Evolutionary conservation across 2,113 vertebrate genomes (phyloP).

Genomic region (Theristicus caerulescens): DNA sequence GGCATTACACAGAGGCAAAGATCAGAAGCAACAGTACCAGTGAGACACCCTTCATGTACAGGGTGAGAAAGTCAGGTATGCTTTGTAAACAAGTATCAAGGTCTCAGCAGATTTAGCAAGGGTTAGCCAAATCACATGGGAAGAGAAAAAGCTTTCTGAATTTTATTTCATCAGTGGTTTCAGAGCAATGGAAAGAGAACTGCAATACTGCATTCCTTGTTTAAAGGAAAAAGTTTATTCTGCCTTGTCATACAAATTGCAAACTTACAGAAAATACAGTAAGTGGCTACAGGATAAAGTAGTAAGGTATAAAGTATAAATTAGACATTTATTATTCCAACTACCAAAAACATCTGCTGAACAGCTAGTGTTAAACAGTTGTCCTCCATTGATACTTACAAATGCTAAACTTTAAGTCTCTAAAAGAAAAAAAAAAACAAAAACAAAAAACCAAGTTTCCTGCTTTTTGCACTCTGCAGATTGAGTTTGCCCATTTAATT

Average conservation of each 20-base stretch:
- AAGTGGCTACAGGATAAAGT: neutral
- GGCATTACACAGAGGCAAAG: neutral
- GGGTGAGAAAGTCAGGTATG: neutral
- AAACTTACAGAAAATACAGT: neutral
- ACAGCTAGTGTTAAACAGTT: neutral
- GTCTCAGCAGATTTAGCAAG: neutral
- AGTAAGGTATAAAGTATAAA: neutral
- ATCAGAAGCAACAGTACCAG: neutral
- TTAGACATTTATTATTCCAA: neutral
- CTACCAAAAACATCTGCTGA: neutral
- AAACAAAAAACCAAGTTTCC: too few relatives aligned
- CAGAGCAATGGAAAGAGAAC: neutral
- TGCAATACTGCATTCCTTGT: neutral
- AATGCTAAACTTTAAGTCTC: neutral
- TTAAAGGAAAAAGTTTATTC: neutral
- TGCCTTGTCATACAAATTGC: neutral
- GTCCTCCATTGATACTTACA: neutral
- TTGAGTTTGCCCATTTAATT: neutral
- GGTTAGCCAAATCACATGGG: neutral
- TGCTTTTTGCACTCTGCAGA: neutral
- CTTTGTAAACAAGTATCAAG: neutral
- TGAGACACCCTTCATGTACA: neutral
- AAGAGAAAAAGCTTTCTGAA: neutral
- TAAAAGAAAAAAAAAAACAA: neutral
- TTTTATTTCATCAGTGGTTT: neutral